Evolutionary conservation across 1,140 invertebrate species (phyloP), one percentile per base, ranked within the genome.

Genomic region (Anthonomus grandis): DNA sequence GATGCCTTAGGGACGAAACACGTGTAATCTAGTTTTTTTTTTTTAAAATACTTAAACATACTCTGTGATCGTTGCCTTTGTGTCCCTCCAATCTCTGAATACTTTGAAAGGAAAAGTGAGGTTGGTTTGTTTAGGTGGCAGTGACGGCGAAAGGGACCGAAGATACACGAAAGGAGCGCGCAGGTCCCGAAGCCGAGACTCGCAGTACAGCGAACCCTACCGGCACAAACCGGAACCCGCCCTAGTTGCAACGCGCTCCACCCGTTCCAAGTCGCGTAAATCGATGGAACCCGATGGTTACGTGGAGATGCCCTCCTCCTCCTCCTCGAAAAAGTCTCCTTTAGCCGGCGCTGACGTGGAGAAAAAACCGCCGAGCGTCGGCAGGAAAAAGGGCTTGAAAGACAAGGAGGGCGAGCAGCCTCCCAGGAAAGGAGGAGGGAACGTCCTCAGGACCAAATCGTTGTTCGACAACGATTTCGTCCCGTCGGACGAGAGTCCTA

Each of bases 391-490:
- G n/a, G n/a, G n/a, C n/a, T n/a, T n/a, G n/a, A n/a, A 50, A 36
- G n/a, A 64, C 69, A 39, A 66, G 67, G 49, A 52, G 49, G 17
- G 54, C 57, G 3, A 64, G 56, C 39, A 70, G 8, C 65, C 68
- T 52, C 64, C 65, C n/a, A 59, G 68, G 36, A 72, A 71, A 57
- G 44, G 53, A 0, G n/a, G n/a, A n/a, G n/a, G n/a, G n/a, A n/a
- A n/a, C n/a, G 46, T 60, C 24, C 57, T 34, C 27, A 64, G 12
- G 68, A 74, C 47, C 36, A 78, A 77, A 9, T 83, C 83, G 13
- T 80, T 83, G 0, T 88, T 88, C 68, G 86, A 87, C 65, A 85
- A 86, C 64, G 84, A 87, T 63, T 87, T 86, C 61, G 78, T 79
- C 4, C 39, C 70, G 12, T 63, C 67, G 17, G 63, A 63, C 18